phyloP scores from a whole-genome alignment of 2,888 invertebrate species.

The Drosophila nr. perissopoda region DNA sequence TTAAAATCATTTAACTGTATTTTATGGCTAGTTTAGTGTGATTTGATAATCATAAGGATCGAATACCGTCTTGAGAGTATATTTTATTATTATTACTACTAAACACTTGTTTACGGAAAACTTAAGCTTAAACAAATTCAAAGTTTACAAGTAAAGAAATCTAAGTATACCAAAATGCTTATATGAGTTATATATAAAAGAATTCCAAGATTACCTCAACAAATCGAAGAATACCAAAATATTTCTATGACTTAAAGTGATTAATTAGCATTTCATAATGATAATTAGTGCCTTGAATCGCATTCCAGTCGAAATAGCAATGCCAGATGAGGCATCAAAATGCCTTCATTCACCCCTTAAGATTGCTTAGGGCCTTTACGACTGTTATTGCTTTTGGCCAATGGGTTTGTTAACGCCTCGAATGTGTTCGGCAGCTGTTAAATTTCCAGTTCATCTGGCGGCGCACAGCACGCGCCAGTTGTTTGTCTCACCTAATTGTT shows the following conservation, averaged over 20 bases:
- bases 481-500: slow-evolving; percentile 52
- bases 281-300: not conserved
- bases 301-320: not conserved
- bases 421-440: slow-evolving; percentile 64
- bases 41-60: not conserved
- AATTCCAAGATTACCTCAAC: not conserved
- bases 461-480: slow-evolving; percentile 72
- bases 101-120: not conserved
- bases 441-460: slow-evolving; percentile 22
- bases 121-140: not conserved
- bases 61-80: rapidly evolving
- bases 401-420: slow-evolving; percentile 42
- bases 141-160: not conserved
- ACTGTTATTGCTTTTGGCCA: slow-evolving; percentile 1
- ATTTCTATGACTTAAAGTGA: not conserved
- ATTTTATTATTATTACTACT: not conserved
- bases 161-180: not conserved
- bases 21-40: not conserved
- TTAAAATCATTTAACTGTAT: not conserved
- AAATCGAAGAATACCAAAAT: not conserved
- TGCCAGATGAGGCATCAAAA: not conserved
- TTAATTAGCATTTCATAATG: not conserved
- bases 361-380: not conserved
- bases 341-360: not conserved
- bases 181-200: not conserved